Evolutionary conservation across 2,113 vertebrate genomes (phyloP).

Genomic region (Ciconia boyciana): DNA sequence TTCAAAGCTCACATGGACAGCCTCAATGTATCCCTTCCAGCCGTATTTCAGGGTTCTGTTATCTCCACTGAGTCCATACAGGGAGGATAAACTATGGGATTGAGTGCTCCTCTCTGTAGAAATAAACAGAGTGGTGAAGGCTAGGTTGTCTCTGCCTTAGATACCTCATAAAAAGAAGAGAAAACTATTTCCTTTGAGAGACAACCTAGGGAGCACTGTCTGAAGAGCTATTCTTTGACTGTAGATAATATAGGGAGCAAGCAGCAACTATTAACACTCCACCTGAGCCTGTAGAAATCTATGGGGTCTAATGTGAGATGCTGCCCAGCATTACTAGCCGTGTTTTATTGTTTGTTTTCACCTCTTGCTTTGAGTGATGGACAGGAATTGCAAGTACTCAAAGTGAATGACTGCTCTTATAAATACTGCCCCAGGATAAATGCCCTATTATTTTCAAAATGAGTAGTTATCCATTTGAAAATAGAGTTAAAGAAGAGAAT

Average conservation of each 20-base stretch:
- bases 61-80: background rate
- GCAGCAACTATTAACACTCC: background rate
- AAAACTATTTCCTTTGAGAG: background rate
- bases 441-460: background rate
- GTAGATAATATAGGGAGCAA: background rate
- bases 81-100: background rate
- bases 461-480: background rate
- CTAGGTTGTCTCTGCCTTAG: background rate
- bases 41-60: background rate
- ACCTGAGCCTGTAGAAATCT: background rate
- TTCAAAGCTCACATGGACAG: background rate
- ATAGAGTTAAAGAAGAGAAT: background rate
- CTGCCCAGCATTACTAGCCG: background rate
- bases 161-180: background rate
- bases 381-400: background rate
- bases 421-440: background rate
- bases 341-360: background rate
- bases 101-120: background rate
- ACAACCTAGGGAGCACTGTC: background rate
- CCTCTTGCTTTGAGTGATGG: background rate
- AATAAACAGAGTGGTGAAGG: background rate
- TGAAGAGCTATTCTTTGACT: background rate
- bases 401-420: background rate
- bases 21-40: background rate
- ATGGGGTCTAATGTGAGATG: background rate